Base-by-base conservation (phyloP, 2,888 invertebrate genomes). In the Dioctria linearis region DNA sequence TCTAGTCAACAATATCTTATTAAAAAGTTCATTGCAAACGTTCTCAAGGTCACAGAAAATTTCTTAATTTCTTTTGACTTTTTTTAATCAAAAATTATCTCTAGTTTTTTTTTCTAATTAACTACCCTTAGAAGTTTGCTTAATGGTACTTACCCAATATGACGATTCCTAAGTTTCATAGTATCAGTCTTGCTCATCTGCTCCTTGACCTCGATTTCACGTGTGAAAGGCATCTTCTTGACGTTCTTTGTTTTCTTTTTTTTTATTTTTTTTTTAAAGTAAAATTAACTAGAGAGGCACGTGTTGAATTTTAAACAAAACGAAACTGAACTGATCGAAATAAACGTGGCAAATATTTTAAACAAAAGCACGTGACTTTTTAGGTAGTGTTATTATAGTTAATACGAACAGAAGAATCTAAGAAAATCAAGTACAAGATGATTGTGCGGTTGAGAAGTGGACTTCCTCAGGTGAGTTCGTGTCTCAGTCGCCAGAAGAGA, bases 151-250 rank as follows among this genome's bases (percentile, higher is more conserved):
- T 89, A 96, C 96, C 96, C 96, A 85, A 96, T 93, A 86, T 95
- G 93, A 86, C 94, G 93, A 87, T 96, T 93, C 51, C 96, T 91
- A 75, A 96, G 91, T 83, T 93, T 93, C 81, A 96, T 93, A 1
- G 96, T 96, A 86, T 96, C 95, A 82, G 91, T 90, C 89, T 96
- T 96, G 42, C 94, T 90, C 91, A 96, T 91, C 80, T 93, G 93
- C 88, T 95, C 95, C 87, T 83, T 85, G 80, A 83, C 84, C 11
- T 71, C 49, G 8, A 79, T 39, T 25, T 79, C 79, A 13, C 71
- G 46, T 49, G 78, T 75, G 46, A 79, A 79, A 54, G 82, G 82
- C 82, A 82, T 82, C 43, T 81, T 66, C 61, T 75, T 75, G 61
- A 8, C 25, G 25, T 25, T 25, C 25, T 25, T 25, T 25, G 25